These are phyloP conservation scores for Mus musculus DNA, from an alignment of 2,113 vertebrate genomes.

Conservation along the genomic window GRCm39 chr7:73446501-73447000, in stretches of 20 bases:
- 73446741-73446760: background rate
- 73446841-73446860: background rate
- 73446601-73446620: background rate
- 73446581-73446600: background rate
- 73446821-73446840: background rate
- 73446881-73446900: background rate
- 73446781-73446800: background rate
- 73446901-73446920: background rate
- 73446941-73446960: background rate
- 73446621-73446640: background rate
- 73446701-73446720: background rate
- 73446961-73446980: background rate
- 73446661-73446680: background rate
- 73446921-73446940: background rate
- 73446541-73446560: background rate
- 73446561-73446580: background rate
- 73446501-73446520: background rate
- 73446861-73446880: background rate
- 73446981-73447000: background rate
- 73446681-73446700: background rate
- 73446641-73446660: accelerated
- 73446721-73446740: background rate
- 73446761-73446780: no score
- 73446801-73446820: background rate
- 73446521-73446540: background rate